Evolutionary conservation across 2,888 invertebrate species (phyloP).

Genomic region (Napeogenes inachia): DNA sequence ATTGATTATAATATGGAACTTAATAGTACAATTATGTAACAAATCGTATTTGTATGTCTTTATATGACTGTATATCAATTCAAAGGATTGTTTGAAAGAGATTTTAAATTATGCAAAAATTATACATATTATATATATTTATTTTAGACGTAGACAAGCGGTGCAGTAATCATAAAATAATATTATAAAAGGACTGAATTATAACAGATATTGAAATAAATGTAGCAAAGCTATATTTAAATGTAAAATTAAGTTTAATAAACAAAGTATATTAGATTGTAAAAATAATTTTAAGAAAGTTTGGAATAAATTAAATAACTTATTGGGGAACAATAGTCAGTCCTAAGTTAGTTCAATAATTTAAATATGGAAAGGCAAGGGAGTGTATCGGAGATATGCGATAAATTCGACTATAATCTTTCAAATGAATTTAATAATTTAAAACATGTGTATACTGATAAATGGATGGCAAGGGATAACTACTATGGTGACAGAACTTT

Average conservation of each 20-base stretch:
- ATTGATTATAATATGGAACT: too few relatives aligned
- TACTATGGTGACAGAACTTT: too few relatives aligned
- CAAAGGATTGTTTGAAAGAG: too few relatives aligned
- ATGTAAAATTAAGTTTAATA: not conserved
- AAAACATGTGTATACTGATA: conserved; percentile 1
- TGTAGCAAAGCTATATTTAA: conserved; percentile 1
- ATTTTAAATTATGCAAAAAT: too few relatives aligned
- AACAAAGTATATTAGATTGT: conserved; percentile 2
- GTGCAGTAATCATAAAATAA: too few relatives aligned
- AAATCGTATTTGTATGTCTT: too few relatives aligned
- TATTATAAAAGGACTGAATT: too few relatives aligned
- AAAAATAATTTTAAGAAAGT: conserved; percentile 5
- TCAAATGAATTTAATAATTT: not conserved
- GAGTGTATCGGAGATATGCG: not conserved
- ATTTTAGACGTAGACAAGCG: too few relatives aligned
- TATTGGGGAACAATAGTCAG: conserved; percentile 1
- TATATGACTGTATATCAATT: too few relatives aligned
- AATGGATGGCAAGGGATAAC: not conserved
- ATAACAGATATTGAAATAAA: too few relatives aligned
- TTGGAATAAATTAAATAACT: not conserved
- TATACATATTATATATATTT: too few relatives aligned
- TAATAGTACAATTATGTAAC: too few relatives aligned
- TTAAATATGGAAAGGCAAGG: not conserved
- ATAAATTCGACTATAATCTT: not conserved
- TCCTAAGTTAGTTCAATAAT: not conserved